phyloP scores from a whole-genome alignment of 2,113 vertebrate species.

The Ceyx cyanopectus region DNA sequence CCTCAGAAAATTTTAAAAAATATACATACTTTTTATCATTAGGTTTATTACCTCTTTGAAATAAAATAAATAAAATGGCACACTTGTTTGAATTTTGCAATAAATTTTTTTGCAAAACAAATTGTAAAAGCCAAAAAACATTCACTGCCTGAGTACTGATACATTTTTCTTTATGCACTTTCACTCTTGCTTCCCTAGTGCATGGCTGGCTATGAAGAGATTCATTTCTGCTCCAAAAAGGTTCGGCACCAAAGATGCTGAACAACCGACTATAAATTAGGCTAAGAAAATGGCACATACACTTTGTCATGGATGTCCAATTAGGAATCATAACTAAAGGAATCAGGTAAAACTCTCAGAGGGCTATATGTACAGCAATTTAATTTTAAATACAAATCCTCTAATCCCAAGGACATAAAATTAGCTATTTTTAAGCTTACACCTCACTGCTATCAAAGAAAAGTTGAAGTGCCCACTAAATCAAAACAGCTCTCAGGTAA shows the following conservation, averaged over 20 bases:
- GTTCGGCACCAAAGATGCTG: neutral
- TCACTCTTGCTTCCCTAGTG: constrained; percentile 27
- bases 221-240: neutral
- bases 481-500: neutral
- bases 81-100: neutral
- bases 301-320: neutral
- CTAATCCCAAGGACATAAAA: neutral
- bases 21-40: neutral
- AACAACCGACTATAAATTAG: neutral
- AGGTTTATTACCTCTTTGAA: neutral
- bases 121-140: neutral
- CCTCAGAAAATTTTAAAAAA: neutral
- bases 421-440: neutral
- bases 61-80: constrained; percentile 27
- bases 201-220: neutral
- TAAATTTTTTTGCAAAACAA: neutral
- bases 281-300: neutral
- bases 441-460: neutral
- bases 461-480: neutral
- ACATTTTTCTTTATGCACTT: constrained; percentile 44
- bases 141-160: neutral
- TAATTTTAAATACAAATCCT: neutral
- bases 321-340: neutral
- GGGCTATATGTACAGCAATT: neutral
- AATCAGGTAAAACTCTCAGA: neutral